Base-by-base conservation (phyloP, 1,140 invertebrate species). In the Vanessa atalanta region DNA sequence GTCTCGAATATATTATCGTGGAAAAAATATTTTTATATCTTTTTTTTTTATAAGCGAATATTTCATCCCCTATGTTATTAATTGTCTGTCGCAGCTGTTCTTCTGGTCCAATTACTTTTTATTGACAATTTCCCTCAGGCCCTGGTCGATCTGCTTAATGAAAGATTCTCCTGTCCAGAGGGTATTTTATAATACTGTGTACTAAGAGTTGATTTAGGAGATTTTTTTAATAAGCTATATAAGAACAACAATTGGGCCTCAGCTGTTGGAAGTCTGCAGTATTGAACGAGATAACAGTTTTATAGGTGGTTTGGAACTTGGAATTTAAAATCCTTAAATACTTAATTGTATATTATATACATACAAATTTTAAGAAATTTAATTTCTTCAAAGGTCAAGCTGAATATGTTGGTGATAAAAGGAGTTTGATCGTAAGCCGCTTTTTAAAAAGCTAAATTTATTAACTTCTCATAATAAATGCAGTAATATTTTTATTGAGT, bases 51-150 rank as follows among this genome's bases (percentile, higher is more conserved):
- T 61, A 61, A 61, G 55, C 5, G 55, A 60, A 61, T 61, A 57
- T 57, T 68, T 20, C 55, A 53, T 73, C 73, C 37, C 47, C 65
- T 65, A 73, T 71, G 53, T 72, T 78, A 77, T 79, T 79, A 80
- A 82, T 80, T 76, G 73, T 53, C 61, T 16, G 57, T 48, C 77
- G 37, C 80, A 80, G 77, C 71, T 80, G 82, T 64, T 70, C 68
- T 55, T 43, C 61, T 57, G 73, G 74, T 75, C 73, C 82, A 83
- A 83, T 83, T 80, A 80, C 47, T 37, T 71, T 80, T 81, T 81
- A 83, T 83, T 82, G 77, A 73, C 79, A 83, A 77, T 78, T 76
- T 73, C 65, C 74, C 66, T 47, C 26, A 37, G 65, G 70, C 47
- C 65, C 31, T n/a, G n/a, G 48, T 51, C 26, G 47, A 50, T 66